Conservation (phyloP, 1,140 invertebrate species). For the Phocides pigmalion region DNA sequence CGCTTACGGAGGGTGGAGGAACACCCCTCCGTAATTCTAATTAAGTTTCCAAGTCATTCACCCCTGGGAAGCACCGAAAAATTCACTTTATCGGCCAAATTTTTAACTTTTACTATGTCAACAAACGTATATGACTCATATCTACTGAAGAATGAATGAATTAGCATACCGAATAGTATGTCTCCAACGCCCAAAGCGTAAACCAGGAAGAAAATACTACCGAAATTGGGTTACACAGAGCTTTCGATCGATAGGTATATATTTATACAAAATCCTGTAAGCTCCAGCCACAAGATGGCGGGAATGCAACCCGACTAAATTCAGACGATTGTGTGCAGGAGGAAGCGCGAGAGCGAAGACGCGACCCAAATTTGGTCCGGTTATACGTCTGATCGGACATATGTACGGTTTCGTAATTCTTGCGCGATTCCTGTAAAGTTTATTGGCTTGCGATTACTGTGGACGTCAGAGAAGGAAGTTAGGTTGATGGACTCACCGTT, state of each 20-base stretch:
- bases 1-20: constrained; percentile 21
- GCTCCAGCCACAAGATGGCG: constrained; percentile 78
- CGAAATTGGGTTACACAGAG: constrained; percentile 63
- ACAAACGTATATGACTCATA: constrained; percentile 53
- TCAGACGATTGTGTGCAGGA: constrained; percentile 47
- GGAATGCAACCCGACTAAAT: constrained; percentile 67
- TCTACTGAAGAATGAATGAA: constrained; percentile 40
- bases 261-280: constrained; percentile 78
- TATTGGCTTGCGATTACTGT: constrained; percentile 43
- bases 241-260: constrained; percentile 77
- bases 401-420: constrained; percentile 76
- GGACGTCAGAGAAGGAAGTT: constrained; percentile 37
- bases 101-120: constrained; percentile 55
- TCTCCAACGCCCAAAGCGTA: constrained; percentile 24
- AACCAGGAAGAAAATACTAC: constrained; percentile 43
- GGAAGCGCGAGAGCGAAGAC: constrained; percentile 56
- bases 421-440: constrained; percentile 57
- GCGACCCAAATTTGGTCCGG: constrained; percentile 69
- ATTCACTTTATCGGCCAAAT: constrained; percentile 36
- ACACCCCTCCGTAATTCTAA: constrained; percentile 22
- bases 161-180: constrained; percentile 18
- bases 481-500: constrained; percentile 64
- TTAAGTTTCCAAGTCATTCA: constrained; percentile 31
- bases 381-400: constrained; percentile 77
- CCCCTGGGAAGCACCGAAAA: constrained; percentile 18